phyloP scores from a whole-genome alignment of 2,888 invertebrate genomes.

The Hyposoter didymator region DNA sequence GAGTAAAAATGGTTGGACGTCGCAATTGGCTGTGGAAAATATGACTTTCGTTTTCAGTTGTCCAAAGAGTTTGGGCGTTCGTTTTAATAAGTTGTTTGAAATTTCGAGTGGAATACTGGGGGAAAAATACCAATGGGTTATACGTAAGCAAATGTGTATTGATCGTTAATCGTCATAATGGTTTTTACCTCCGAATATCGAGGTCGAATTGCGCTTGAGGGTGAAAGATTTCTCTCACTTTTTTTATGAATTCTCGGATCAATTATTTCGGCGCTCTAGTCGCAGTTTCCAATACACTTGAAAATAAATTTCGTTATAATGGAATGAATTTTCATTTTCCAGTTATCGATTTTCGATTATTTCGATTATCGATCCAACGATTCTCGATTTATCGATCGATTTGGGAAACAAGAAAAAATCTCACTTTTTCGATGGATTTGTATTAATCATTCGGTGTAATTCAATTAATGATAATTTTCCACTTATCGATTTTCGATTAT shows the following conservation, averaged over 20 bases:
- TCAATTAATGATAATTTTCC: too few species aligned
- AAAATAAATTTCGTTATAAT: not conserved
- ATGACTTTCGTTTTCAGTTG: conserved; percentile 37
- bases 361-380: too few species aligned
- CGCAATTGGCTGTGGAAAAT: conserved; percentile 15
- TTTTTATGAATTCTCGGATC: conserved; percentile 3
- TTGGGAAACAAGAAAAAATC: too few species aligned
- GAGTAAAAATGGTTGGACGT: not conserved
- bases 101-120: not conserved
- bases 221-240: conserved; percentile 36
- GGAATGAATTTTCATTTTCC: too few species aligned
- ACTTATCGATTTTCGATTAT: too few species aligned
- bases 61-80: not conserved
- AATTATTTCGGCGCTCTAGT: not conserved
- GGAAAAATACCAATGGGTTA: not conserved
- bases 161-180: conserved; percentile 22
- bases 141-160: not conserved
- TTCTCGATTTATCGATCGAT: too few species aligned
- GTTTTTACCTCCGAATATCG: conserved; percentile 34
- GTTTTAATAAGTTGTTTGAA: not conserved
- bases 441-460: too few species aligned
- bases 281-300: not conserved
- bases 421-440: too few species aligned
- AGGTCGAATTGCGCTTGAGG: conserved; percentile 51
- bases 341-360: too few species aligned